These are phyloP conservation scores for Aptenodytes forsteri DNA, from an alignment of 2,113 vertebrate genomes.

Conservation along the genomic window DNA sequence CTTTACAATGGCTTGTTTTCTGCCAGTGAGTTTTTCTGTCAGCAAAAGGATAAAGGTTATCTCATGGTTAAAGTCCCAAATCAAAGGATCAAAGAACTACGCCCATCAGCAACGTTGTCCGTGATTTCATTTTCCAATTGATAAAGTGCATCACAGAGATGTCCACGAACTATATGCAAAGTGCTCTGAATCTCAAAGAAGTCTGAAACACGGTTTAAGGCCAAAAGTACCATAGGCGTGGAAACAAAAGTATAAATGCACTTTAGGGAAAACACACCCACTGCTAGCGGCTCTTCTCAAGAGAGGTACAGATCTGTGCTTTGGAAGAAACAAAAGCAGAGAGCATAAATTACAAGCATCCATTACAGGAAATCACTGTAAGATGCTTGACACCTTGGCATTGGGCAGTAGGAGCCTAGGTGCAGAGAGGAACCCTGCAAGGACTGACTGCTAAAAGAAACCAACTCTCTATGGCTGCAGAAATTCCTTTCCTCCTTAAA, in stretches of 20 bases:
- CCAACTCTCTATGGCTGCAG: not conserved
- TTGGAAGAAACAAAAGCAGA: not conserved
- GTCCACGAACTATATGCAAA: rapidly evolving
- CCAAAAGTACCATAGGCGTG: not conserved
- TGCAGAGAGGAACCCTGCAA: not conserved
- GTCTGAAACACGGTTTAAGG: not conserved
- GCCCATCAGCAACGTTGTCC: not conserved
- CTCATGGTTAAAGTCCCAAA: not conserved
- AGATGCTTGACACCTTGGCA: not conserved
- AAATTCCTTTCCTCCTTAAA: not conserved
- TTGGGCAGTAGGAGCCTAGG: not conserved
- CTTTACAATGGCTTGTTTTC: not conserved
- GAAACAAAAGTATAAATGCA: not conserved
- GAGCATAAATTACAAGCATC: not conserved
- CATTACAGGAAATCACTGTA: not conserved
- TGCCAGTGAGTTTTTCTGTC: rapidly evolving
- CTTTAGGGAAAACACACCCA: not conserved
- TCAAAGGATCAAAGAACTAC: not conserved
- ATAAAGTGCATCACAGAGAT: not conserved
- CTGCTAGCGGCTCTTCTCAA: not conserved
- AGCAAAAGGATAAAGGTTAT: not conserved
- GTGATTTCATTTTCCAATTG: not conserved
- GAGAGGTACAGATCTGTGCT: not conserved
- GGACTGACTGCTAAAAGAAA: not conserved
- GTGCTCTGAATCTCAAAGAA: not conserved